Evolutionary conservation across 2,113 vertebrate genomes (phyloP).

Genomic region (Thymallus thymallus): DNA sequence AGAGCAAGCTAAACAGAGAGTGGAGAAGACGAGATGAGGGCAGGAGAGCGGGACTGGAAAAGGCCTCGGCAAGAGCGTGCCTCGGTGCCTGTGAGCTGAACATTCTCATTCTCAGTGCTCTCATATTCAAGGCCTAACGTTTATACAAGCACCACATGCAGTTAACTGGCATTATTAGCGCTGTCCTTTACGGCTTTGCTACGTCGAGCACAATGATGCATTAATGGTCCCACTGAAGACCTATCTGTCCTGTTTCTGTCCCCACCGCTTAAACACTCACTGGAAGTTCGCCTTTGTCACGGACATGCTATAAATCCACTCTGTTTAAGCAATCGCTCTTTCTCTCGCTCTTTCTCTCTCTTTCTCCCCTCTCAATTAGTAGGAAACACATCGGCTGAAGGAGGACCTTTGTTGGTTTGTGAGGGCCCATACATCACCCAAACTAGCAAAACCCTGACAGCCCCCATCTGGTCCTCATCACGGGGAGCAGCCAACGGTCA

Average conservation of each 20-base stretch:
- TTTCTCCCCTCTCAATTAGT: constrained; percentile 63
- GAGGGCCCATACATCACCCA: constrained; percentile 60
- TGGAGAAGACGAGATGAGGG: constrained; percentile 15
- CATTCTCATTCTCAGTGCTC: constrained; percentile 34
- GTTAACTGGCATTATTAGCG: background rate
- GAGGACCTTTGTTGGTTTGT: constrained; percentile 65
- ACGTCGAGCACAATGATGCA: constrained; percentile 38
- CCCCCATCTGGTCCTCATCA: constrained; percentile 77
- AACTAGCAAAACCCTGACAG: constrained; percentile 65
- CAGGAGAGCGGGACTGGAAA: no score
- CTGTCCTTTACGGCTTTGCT: background rate
- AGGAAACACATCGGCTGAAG: constrained; percentile 51
- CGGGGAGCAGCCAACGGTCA: constrained; percentile 75
- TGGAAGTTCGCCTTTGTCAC: constrained; percentile 36
- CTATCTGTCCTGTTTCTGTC: no score
- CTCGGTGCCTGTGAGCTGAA: background rate
- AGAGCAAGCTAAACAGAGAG: constrained; percentile 15
- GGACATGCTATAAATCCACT: constrained; percentile 52
- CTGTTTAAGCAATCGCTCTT: constrained; percentile 39
- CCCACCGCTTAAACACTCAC: background rate
- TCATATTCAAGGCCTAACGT: constrained; percentile 3
- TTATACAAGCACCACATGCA: constrained; percentile 26
- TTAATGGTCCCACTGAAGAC: constrained; percentile 45
- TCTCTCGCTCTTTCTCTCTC: constrained; percentile 4
- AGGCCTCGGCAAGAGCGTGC: constrained; percentile 5